These are phyloP conservation scores for Epistrophella euchroma DNA, from an alignment of 2,888 invertebrate species.

Conservation along the genomic window DNA sequence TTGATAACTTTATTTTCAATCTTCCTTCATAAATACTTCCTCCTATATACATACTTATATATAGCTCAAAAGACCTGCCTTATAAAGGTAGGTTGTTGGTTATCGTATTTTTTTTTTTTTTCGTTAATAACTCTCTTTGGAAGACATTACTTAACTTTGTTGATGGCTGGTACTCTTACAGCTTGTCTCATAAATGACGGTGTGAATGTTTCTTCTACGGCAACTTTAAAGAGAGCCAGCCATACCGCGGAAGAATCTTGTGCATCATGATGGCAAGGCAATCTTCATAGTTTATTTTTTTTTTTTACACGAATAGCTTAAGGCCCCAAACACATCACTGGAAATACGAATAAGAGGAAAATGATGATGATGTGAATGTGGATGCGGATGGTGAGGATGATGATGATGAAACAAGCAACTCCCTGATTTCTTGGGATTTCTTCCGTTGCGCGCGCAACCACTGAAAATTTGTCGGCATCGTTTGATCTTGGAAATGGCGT, in stretches of 20 bases:
- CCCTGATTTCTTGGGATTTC: conserved; percentile 67
- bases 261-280: conserved; percentile 12
- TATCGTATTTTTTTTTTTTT: conserved; percentile 34
- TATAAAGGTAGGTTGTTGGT: not conserved
- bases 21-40: conserved; percentile 50
- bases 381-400: conserved; percentile 22
- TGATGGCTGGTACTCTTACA: conserved; percentile 37
- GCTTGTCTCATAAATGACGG: conserved; percentile 53
- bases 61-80: not conserved
- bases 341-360: not conserved
- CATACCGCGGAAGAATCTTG: conserved; percentile 46
- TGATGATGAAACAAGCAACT: conserved; percentile 57
- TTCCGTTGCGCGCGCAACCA: conserved; percentile 79
- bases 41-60: not conserved
- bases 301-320: conserved; percentile 36
- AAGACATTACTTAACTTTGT: conserved; percentile 15
- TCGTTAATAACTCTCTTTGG: conserved; percentile 47
- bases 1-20: conserved; percentile 62
- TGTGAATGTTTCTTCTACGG: conserved; percentile 29
- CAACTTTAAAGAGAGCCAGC: conserved; percentile 48
- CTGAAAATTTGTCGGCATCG: conserved; percentile 83
- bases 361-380: conserved; percentile 29
- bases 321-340: conserved; percentile 25
- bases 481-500: conserved; percentile 84
- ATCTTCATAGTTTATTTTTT: conserved; percentile 21